Conservation (phyloP, 2,888 invertebrate species). For the Drosophila yooni region DNA sequence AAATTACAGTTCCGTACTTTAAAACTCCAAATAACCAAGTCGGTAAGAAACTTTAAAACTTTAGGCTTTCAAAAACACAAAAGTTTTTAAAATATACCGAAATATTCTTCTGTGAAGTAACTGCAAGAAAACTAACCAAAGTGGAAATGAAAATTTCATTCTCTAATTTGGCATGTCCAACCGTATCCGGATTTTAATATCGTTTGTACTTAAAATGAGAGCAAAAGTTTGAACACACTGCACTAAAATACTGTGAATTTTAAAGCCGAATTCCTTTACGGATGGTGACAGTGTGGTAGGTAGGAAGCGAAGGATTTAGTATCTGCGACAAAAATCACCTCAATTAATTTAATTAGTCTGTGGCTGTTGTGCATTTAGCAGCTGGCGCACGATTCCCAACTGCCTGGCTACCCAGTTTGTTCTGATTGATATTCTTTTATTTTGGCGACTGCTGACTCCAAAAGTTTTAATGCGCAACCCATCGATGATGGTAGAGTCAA, state of each 20-base stretch:
- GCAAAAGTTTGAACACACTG: background rate
- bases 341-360: conserved; percentile 81
- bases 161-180: background rate
- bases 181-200: background rate
- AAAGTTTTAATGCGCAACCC: conserved; percentile 25
- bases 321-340: conserved; percentile 78
- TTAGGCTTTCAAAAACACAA: background rate
- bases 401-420: background rate
- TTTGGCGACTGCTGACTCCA: conserved; percentile 25
- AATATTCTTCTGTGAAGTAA: background rate
- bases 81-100: background rate
- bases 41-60: background rate
- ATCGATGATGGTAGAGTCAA: background rate
- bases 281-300: conserved; percentile 41
- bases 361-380: conserved; percentile 60
- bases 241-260: conserved; percentile 4
- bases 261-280: conserved; percentile 43
- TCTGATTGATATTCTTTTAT: conserved; percentile 19
- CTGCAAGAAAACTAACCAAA: background rate
- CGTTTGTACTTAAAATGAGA: background rate
- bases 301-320: conserved; percentile 21
- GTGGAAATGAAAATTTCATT: background rate
- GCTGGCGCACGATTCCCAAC: conserved; percentile 10
- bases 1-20: background rate
- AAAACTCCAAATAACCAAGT: background rate